These are phyloP conservation scores for Lota lota DNA, from an alignment of 2,113 vertebrate genomes.

Conservation along the genomic window DNA sequence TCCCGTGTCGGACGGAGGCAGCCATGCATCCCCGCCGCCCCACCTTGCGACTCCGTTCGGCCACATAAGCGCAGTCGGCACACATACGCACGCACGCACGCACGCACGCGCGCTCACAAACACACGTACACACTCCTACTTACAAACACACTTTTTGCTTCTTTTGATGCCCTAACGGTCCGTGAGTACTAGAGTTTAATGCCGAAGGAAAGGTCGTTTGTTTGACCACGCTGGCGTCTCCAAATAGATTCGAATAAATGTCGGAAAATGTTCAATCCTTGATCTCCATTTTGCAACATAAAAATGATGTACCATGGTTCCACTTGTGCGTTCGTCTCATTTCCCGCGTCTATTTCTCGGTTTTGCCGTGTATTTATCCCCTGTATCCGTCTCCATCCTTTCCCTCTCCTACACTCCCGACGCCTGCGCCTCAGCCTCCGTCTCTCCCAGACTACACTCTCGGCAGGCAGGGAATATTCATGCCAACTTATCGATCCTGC, in stretches of 20 bases:
- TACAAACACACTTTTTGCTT: conserved; percentile 7
- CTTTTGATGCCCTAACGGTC: conserved; percentile 17
- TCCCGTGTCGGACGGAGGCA: conserved; percentile 12
- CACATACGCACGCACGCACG: conserved; percentile 42
- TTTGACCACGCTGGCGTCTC: conserved; percentile 12
- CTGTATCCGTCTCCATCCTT: conserved; percentile 61
- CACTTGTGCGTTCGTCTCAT: neutral
- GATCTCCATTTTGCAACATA: conserved; percentile 24
- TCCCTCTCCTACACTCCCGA: conserved; percentile 66
- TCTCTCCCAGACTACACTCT: conserved; percentile 79
- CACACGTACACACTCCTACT: conserved; percentile 29
- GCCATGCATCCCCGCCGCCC: conserved; percentile 52
- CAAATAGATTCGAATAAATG: conserved; percentile 19
- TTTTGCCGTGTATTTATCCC: conserved; percentile 29
- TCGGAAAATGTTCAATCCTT: conserved; percentile 34
- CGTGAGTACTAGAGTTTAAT: neutral
- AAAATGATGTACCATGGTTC: conserved; percentile 18
- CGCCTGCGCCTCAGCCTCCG: conserved; percentile 76
- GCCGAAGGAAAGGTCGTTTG: conserved; percentile 20
- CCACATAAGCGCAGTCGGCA: conserved; percentile 24
- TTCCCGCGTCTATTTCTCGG: conserved; percentile 18
- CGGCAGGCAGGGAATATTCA: conserved; percentile 83
- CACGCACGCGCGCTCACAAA: neutral
- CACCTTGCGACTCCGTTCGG: conserved; percentile 35
- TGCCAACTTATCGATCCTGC: conserved; percentile 82